These are phyloP conservation scores for Saccostrea echinata DNA, from an alignment of 1,140 invertebrate genomes.

Conservation along the genomic window DNA sequence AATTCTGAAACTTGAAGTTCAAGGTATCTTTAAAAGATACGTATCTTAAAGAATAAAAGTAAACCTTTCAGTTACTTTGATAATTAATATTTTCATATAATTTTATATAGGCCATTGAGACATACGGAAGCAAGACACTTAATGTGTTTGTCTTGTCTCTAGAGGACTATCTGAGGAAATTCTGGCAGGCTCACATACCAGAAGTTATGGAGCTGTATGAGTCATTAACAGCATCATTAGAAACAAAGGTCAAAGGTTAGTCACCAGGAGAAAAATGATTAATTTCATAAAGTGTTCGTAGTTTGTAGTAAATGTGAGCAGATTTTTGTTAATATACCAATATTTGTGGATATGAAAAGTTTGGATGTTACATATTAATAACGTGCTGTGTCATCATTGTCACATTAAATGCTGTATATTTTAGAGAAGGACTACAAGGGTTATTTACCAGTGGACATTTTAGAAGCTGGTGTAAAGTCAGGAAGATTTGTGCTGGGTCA, in stretches of 20 bases:
- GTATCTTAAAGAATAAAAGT: no score
- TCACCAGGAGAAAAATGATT: neutral
- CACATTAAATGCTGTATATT: neutral
- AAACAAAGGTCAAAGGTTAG: constrained; percentile 63
- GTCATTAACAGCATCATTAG: constrained; percentile 68
- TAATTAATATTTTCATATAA: neutral
- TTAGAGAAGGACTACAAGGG: constrained; percentile 71
- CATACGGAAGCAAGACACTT: constrained; percentile 66
- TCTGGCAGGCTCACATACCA: constrained; percentile 67
- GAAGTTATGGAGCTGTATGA: constrained; percentile 67
- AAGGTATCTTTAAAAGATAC: no score
- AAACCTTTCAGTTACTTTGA: no score
- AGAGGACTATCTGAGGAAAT: constrained; percentile 72
- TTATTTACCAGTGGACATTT: constrained; percentile 73
- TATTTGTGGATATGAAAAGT: no score
- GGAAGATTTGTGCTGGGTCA: constrained; percentile 73
- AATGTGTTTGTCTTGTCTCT: constrained; percentile 73
- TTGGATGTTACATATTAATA: no score
- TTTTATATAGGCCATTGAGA: constrained; percentile 63
- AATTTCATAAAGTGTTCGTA: no score
- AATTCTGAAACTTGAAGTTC: no score
- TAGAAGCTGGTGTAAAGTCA: constrained; percentile 75
- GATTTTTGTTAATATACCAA: no score
- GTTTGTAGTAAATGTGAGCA: no score
- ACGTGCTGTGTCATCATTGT: no score